Evolutionary conservation across 2,113 vertebrate species (phyloP).

Genomic region (Numenius arquata): DNA sequence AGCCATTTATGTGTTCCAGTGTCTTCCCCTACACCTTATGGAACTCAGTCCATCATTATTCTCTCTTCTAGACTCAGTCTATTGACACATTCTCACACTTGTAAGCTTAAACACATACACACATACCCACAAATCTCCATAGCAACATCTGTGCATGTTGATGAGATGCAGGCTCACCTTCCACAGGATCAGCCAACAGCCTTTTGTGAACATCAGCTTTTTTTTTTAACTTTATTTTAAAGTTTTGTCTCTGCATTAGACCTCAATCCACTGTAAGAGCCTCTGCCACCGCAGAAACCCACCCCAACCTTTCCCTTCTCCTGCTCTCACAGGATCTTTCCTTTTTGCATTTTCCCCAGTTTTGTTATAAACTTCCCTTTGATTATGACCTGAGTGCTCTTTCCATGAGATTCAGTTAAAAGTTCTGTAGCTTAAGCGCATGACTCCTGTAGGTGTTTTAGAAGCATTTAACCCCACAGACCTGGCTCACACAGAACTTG

Average conservation of each 20-base stretch:
- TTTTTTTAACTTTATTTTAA: not conserved
- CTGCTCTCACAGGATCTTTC: not conserved
- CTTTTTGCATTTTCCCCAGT: not conserved
- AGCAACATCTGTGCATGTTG: constrained; percentile 61
- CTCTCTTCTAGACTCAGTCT: constrained; percentile 10
- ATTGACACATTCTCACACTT: constrained; percentile 55
- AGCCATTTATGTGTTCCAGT: not conserved
- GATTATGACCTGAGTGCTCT: not conserved
- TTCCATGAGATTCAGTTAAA: not conserved
- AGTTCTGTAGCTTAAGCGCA: not conserved
- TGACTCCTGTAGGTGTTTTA: not conserved
- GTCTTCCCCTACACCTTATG: not conserved
- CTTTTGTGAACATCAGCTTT: not conserved
- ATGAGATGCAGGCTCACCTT: constrained; percentile 39
- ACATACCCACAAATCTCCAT: constrained; percentile 60
- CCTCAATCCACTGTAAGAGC: not conserved
- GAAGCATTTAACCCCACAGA: not conserved
- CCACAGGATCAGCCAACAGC: not conserved
- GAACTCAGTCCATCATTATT: not conserved
- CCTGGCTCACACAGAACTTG: not conserved
- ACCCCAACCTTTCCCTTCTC: not conserved
- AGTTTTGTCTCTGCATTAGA: not conserved
- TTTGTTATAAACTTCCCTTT: not conserved
- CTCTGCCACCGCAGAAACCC: not conserved
- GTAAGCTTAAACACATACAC: constrained; percentile 44